These are phyloP conservation scores for Notospermus geniculatus DNA, from an alignment of 1,140 invertebrate species.

Conservation along the genomic window DNA sequence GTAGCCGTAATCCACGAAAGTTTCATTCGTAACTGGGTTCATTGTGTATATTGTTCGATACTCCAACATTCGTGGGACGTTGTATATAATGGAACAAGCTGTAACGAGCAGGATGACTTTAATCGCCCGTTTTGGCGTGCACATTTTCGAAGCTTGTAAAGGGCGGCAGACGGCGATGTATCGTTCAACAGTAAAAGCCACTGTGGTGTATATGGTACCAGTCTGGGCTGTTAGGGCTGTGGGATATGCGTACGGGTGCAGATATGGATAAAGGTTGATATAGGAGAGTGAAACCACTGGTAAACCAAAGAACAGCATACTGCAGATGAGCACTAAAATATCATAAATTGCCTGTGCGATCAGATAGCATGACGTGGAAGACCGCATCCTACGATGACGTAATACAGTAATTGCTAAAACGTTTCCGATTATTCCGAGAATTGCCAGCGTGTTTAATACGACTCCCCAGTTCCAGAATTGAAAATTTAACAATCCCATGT, in stretches of 20 bases:
- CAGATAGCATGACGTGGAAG: constrained; percentile 49
- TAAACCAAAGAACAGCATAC: constrained; percentile 67
- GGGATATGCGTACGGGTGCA: constrained; percentile 60
- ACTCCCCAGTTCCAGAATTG: constrained; percentile 53
- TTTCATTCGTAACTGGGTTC: constrained; percentile 26
- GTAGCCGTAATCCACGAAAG: constrained; percentile 9
- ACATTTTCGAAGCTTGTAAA: constrained; percentile 74
- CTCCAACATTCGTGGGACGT: constrained; percentile 70
- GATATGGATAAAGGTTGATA: constrained; percentile 54
- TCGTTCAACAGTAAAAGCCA: constrained; percentile 74
- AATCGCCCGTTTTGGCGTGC: constrained; percentile 64
- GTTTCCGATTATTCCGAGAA: constrained; percentile 53
- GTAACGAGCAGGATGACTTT: constrained; percentile 65
- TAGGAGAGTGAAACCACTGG: constrained; percentile 72
- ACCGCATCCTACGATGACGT: constrained; percentile 45
- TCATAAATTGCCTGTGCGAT: constrained; percentile 51
- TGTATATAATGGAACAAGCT: constrained; percentile 65
- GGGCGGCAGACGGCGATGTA: constrained; percentile 77
- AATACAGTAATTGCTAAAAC: constrained; percentile 49
- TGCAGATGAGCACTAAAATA: constrained; percentile 64
- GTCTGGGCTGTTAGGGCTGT: constrained; percentile 70
- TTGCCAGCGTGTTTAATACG: constrained; percentile 66
- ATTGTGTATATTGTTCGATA: constrained; percentile 47
- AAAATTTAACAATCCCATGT: constrained; percentile 15
- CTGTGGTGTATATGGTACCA: constrained; percentile 82